Evolutionary conservation across 2,888 invertebrate species (phyloP), one percentile per base, ranked within the genome.

Genomic region (Pyrochroa serraticornis): DNA sequence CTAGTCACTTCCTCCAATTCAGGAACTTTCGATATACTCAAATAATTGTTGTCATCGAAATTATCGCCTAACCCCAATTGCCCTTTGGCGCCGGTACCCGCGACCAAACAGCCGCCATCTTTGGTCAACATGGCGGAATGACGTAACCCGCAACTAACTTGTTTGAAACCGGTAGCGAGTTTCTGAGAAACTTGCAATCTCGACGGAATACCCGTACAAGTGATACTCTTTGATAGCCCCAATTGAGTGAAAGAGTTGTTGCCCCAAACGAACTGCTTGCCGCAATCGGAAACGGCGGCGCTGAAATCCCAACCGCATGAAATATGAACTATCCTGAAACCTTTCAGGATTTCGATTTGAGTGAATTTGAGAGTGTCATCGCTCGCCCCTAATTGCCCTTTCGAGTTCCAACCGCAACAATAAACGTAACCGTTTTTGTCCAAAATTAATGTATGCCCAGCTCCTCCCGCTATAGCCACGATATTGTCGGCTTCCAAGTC

Each of bases 271-370:
- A 87, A 89, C 1, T 93, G 77, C 50, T 85, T 82, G 43, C 88
- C 85, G 62, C 86, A 84, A 70, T 85, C 82, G 14, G 90, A 86
- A 12, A 92, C 82, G 37, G 88, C 92, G 65, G 89, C 87, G 52
- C 90, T 91, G 64, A 87, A 87, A 72, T 92, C 91, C 92, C 92
- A 92, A n/a, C 92, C 92, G 67, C 90, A 89, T 33, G 86, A 84
- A 55, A 92, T 81, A 64, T 85, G 84, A 48, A 81, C 82, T 61
- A 91, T 84, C 55, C 73, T 74, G 68, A 82, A 73, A 76, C 81
- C 71, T 78, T 83, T 84, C 51, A 86, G 72, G 46, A 80, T 77
- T 80, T 87, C 86, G 51, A 86, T 84, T 72, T 87, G 84, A 75
- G 85, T 80, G 68, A 89, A 86, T 54, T 75, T 81, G 10, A 80